A percentile compares a stretch with the other conserved stretches of the same genome.
Evolutionary conservation across 1,140 invertebrate species (phyloP).

Genomic region (Drosophila willistoni): DNA sequence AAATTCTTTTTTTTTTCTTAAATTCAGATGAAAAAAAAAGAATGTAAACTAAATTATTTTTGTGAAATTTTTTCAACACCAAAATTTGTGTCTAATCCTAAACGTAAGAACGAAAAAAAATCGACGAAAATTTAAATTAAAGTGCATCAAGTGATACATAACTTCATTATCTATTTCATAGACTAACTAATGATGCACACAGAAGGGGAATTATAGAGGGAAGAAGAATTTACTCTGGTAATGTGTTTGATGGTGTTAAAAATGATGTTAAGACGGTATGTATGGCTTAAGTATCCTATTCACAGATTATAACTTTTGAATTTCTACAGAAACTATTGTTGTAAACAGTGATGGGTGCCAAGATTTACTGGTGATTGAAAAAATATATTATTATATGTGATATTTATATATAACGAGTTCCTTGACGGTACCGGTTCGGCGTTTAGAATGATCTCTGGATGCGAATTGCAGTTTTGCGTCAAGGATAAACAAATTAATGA

Average conservation of each 20-base stretch:
- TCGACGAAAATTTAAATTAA: neutral
- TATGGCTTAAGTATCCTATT: too few relatives aligned
- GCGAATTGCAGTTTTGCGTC: neutral
- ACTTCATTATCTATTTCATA: too few relatives aligned
- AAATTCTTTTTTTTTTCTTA: too few relatives aligned
- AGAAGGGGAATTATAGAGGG: neutral
- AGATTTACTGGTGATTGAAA: neutral
- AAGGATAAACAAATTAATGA: neutral
- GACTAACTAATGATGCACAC: neutral
- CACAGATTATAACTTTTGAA: too few relatives aligned
- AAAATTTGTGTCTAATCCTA: neutral
- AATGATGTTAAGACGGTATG: neutral
- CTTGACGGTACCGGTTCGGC: neutral
- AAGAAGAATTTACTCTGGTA: neutral
- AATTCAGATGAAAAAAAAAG: neutral
- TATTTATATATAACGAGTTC: too few relatives aligned
- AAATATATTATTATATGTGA: too few relatives aligned
- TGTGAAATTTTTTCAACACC: neutral
- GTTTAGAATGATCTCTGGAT: neutral
- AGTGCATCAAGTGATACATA: too few relatives aligned
- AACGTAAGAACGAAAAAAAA: neutral
- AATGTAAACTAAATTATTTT: neutral
- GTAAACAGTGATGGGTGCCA: neutral
- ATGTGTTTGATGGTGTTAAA: neutral
- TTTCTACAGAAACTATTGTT: too few relatives aligned